Evolutionary conservation across 2,113 vertebrate species (phyloP).

Genomic region (Desmodus rotundus): DNA sequence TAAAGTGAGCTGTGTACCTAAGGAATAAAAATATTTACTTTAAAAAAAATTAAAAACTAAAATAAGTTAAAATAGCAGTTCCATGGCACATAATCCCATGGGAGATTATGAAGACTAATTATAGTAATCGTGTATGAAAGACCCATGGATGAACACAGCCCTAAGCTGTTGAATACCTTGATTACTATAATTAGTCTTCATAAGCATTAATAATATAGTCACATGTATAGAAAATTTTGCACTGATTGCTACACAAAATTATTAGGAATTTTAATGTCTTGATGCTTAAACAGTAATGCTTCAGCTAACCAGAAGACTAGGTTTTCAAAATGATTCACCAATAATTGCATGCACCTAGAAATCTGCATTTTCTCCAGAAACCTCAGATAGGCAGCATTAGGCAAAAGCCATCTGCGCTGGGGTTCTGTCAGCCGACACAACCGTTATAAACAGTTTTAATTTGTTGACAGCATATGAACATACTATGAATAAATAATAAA

Average conservation of each 20-base stretch:
- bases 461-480: not conserved
- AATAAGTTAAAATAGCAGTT: not conserved
- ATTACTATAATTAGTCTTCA: not conserved
- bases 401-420: not conserved
- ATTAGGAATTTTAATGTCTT: not conserved
- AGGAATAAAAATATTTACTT: not conserved
- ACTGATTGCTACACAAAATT: not conserved
- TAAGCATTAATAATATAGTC: not conserved
- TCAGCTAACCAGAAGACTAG: not conserved
- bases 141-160: too few relatives aligned
- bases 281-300: not conserved
- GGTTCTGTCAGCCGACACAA: not conserved
- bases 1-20: not conserved
- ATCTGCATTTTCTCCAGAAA: not conserved
- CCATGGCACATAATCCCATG: not conserved
- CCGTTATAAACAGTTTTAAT: not conserved
- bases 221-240: not conserved
- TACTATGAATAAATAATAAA: not conserved
- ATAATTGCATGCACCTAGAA: not conserved
- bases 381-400: not conserved
- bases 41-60: too few relatives aligned
- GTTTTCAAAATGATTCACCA: not conserved
- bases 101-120: too few relatives aligned
- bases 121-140: too few relatives aligned
- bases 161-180: not conserved